Conservation (phyloP, 2,113 vertebrate species). For the Glaucomys volans region DNA sequence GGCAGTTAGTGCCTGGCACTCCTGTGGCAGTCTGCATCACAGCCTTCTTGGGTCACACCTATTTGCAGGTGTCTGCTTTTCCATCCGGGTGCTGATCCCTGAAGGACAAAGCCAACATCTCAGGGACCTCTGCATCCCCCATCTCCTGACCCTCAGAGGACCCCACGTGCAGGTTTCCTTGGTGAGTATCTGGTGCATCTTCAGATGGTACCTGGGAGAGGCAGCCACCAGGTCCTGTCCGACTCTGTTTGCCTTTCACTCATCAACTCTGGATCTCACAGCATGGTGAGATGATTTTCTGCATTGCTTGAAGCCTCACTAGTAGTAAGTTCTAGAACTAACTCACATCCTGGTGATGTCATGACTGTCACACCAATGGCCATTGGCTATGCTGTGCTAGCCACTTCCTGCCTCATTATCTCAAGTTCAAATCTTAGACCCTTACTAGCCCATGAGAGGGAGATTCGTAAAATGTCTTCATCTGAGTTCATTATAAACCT, state of each 20-base stretch:
- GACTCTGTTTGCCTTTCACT: background rate
- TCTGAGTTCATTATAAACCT: background rate
- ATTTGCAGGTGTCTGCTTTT: background rate
- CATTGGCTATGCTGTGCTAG: background rate
- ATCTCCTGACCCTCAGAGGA: background rate
- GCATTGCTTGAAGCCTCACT: background rate
- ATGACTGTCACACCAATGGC: accelerated
- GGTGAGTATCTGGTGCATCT: background rate
- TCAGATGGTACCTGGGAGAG: background rate
- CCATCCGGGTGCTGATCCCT: background rate
- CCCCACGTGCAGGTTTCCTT: background rate
- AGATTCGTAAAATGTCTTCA: background rate
- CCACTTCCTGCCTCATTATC: background rate
- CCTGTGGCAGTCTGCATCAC: background rate
- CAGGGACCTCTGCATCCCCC: background rate
- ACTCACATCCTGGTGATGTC: background rate
- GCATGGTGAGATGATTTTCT: background rate
- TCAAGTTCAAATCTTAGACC: background rate
- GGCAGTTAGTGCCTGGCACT: background rate
- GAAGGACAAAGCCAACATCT: background rate
- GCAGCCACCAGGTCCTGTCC: background rate
- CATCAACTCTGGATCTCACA: background rate
- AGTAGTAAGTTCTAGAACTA: background rate
- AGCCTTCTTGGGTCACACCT: background rate
- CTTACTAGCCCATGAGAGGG: background rate